phyloP scores from a whole-genome alignment of 1,140 invertebrate species.

The Drosophila orosa region DNA sequence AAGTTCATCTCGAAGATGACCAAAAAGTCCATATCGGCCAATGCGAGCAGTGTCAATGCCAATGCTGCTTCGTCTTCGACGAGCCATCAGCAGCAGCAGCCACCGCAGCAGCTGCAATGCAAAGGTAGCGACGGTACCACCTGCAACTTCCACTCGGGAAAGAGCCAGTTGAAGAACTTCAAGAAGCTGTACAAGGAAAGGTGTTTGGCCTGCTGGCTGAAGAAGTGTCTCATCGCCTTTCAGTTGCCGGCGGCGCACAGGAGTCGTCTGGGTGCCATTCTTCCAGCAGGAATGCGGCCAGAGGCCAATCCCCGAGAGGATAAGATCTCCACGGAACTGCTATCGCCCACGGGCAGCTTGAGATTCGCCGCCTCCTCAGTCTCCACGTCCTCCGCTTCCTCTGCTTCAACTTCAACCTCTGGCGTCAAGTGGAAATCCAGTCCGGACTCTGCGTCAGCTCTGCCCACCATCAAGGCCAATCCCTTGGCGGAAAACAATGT shows the following conservation, averaged over 20 bases:
- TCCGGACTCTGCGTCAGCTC: slow-evolving; percentile 39
- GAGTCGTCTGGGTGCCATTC: slow-evolving; percentile 87
- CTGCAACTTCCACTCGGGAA: slow-evolving; percentile 89
- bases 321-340: slow-evolving; percentile 45
- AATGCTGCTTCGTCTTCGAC: slow-evolving; percentile 2
- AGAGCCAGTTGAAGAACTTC: slow-evolving; percentile 90
- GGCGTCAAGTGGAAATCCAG: slow-evolving; percentile 71
- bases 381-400: slow-evolving; percentile 5
- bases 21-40: slow-evolving; percentile 57
- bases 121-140: slow-evolving; percentile 88
- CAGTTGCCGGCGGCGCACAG: slow-evolving; percentile 89
- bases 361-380: slow-evolving; percentile 31
- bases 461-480: slow-evolving; percentile 70
- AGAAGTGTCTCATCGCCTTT: slow-evolving; percentile 92
- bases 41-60: slow-evolving; percentile 20
- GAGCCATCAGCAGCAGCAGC: slow-evolving; percentile 61
- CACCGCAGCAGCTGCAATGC: slow-evolving; percentile 86
- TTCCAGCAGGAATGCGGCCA: slow-evolving; percentile 85
- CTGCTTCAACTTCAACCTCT: slow-evolving; percentile 22
- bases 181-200: slow-evolving; percentile 88
- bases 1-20: slow-evolving; percentile 93
- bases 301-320: slow-evolving; percentile 52
- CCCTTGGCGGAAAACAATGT: slow-evolving; percentile 79
- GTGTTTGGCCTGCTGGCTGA: slow-evolving; percentile 94
- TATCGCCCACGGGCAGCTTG: slow-evolving; percentile 61